phyloP scores from a whole-genome alignment of 1,140 invertebrate species.

The Tyrophagus putrescentiae region DNA sequence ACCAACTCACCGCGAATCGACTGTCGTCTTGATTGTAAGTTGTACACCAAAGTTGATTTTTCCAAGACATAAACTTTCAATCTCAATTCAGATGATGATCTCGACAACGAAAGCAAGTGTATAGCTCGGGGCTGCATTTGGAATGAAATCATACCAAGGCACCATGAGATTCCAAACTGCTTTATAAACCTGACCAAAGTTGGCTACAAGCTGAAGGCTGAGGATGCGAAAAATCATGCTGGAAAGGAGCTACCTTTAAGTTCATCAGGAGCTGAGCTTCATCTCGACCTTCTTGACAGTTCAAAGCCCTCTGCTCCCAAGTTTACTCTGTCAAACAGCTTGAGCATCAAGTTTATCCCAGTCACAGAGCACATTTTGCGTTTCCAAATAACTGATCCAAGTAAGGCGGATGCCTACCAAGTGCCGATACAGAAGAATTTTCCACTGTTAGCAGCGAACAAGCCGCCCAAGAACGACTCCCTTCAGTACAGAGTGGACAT shows the following conservation, averaged over 20 bases:
- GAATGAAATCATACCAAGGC: neutral
- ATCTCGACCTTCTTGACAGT: neutral
- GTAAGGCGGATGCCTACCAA: slow-evolving; percentile 2
- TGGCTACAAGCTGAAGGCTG: neutral
- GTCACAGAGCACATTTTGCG: slow-evolving; percentile 21
- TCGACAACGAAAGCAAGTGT: slow-evolving; percentile 8
- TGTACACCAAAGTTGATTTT: neutral
- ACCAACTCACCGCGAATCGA: neutral
- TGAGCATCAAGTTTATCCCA: slow-evolving; percentile 9
- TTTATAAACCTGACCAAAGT: slow-evolving; percentile 10
- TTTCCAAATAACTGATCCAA: slow-evolving; percentile 19
- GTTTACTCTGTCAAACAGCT: slow-evolving; percentile 3
- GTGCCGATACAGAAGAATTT: slow-evolving; percentile 10
- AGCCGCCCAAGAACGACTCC: neutral
- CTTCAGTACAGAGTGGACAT: neutral
- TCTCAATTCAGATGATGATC: slow-evolving; percentile 5
- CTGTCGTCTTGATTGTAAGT: slow-evolving; percentile 2
- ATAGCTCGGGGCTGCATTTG: slow-evolving; percentile 5
- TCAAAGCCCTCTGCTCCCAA: neutral
- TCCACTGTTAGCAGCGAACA: neutral
- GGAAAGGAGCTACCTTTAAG: too few relatives aligned
- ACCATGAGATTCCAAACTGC: slow-evolving; percentile 7
- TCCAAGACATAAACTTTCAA: neutral
- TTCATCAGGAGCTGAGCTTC: neutral
- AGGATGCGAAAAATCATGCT: too few relatives aligned